These are phyloP conservation scores for Halcyon smyrnensis DNA, from an alignment of 2,797 vertebrate species.

Conservation along the genomic window DNA sequence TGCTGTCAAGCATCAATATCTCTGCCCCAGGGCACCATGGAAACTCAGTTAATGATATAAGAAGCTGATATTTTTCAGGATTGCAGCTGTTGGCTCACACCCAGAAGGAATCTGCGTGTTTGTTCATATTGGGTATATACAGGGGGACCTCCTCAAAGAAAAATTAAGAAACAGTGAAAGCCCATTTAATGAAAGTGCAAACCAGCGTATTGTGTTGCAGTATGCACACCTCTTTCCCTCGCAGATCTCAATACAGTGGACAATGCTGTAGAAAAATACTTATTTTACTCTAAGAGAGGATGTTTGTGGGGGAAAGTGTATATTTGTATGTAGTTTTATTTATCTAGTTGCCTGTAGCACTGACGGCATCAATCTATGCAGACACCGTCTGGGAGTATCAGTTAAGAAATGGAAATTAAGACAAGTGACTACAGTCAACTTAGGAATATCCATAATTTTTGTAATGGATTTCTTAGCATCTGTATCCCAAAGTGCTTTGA, in stretches of 20 bases:
- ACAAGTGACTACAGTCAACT: background rate
- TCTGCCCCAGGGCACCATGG: conserved; percentile 75
- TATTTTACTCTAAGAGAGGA: background rate
- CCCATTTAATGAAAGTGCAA: conserved; percentile 33
- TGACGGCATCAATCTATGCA: background rate
- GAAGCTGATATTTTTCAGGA: conserved; percentile 73
- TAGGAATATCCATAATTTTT: conserved; percentile 46
- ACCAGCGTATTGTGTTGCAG: background rate
- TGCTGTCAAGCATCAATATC: conserved; percentile 79
- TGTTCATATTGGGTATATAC: conserved; percentile 12
- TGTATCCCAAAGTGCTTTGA: conserved; percentile 10
- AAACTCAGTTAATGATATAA: conserved; percentile 77
- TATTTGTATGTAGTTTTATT: conserved; percentile 6
- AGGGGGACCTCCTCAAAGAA: conserved; percentile 41
- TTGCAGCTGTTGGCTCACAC: conserved; percentile 58
- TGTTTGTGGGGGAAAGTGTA: background rate
- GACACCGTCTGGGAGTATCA: background rate
- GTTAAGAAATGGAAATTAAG: conserved; percentile 42
- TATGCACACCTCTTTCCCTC: background rate
- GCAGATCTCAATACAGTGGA: background rate
- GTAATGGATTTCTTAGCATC: conserved; percentile 28
- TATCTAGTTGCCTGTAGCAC: background rate
- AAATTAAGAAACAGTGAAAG: conserved; percentile 41
- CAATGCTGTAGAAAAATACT: background rate
- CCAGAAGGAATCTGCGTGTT: conserved; percentile 63